Evolutionary conservation across 1,140 invertebrate species (phyloP).

Genomic region (Bombyx mori): DNA sequence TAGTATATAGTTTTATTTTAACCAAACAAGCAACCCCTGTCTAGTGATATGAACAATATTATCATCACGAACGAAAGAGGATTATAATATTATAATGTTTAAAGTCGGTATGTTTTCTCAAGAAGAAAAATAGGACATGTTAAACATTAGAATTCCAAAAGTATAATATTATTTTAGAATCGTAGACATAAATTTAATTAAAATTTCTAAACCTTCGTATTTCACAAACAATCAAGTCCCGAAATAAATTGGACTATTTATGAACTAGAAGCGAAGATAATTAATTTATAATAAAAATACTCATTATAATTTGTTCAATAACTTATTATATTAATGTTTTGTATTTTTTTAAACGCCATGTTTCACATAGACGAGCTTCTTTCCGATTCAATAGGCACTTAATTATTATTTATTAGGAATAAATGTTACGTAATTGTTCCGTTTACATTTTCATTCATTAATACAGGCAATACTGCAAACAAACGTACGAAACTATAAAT

Average conservation of each 20-base stretch:
- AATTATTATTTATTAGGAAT: too few relatives aligned
- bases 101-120: slow-evolving; percentile 9
- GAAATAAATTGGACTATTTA: too few relatives aligned
- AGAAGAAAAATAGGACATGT: slow-evolving; percentile 10
- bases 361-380: slow-evolving; percentile 13
- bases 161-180: background rate
- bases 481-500: slow-evolving; percentile 6
- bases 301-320: too few relatives aligned
- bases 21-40: background rate
- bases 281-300: too few relatives aligned
- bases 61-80: background rate
- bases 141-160: slow-evolving; percentile 5
- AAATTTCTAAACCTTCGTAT: too few relatives aligned
- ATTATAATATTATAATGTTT: slow-evolving; percentile 4
- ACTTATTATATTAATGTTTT: too few relatives aligned
- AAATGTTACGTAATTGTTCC: too few relatives aligned
- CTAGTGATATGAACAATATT: background rate
- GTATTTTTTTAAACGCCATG: slow-evolving; percentile 9
- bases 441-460: too few relatives aligned
- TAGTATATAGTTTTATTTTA: background rate
- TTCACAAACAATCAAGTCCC: too few relatives aligned
- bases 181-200: background rate
- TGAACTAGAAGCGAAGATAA: too few relatives aligned
- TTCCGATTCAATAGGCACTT: slow-evolving; percentile 23
- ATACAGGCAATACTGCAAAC: background rate